Evolutionary conservation across 2,888 invertebrate genomes (phyloP), one percentile per base, ranked within the genome.

Genomic region (Himalopsyche japonica): DNA sequence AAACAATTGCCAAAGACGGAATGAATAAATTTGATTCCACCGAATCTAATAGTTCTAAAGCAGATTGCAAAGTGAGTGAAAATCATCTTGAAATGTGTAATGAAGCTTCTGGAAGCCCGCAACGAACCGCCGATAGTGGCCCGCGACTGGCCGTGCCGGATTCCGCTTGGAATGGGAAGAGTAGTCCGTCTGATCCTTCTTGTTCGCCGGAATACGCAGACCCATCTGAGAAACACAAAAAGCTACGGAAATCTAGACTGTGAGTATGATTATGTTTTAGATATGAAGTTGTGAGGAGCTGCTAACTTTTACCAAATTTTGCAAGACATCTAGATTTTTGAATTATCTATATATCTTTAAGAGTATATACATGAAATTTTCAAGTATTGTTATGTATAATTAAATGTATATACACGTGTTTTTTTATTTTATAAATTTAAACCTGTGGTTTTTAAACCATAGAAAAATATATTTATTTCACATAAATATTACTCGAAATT

Each of bases 71-170:
- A 24, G 57, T 8, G n/a, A 24, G 1, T 8, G 20, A 57, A 10
- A 24, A 24, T 24, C 57, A 24, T 57, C n/a, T 3, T 20, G 57
- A 57, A 57, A 24, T 7, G 15, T 57, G 20, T 24, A 43, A 64
- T 77, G 82, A 83, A 83, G 34, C 81, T 27, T 85, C 85, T 18
- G 81, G 79, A 79, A 82, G 81, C 12, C 84, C 86, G n/a, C 84
- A 83, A 15, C 83, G 34, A 15, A 79, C 78, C 8, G 76, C 43
- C 15, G 87, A 86, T 20, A 77, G 84, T 10, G 64, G 79, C 6
- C 79, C 83, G 3, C 83, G 81, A 24, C 76, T 87, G n/a, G 85
- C 86, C 32, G 84, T 87, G n/a, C 87, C 87, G 6, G 87, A 87
- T 49, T 49, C 81, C 2, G 43, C 85, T 3, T 80, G 86, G 12